A percentile compares a stretch with the other conserved stretches of the same genome.
Evolutionary conservation across 2,797 vertebrate species (phyloP).

Genomic region (Phataginus tetradactyla): DNA sequence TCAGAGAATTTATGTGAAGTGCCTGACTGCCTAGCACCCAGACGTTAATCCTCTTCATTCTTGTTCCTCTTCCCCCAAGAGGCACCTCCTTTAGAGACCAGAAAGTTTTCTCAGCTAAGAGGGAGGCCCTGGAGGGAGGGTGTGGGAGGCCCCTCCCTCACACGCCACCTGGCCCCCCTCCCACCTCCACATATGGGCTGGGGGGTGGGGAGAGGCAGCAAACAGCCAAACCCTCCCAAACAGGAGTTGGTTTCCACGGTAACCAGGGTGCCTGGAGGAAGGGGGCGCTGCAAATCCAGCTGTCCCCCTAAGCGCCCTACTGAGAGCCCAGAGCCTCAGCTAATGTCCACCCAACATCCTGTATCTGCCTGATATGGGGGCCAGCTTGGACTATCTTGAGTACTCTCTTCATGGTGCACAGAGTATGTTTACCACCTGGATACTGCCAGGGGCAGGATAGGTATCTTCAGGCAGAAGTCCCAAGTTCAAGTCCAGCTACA

Average conservation of each 20-base stretch:
- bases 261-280: conserved; percentile 76
- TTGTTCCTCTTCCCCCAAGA: conserved; percentile 37
- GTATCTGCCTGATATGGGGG: conserved; percentile 45
- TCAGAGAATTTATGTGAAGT: background rate
- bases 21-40: conserved; percentile 20
- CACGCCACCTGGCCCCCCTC: conserved; percentile 82
- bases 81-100: conserved; percentile 60
- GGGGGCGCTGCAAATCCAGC: conserved; percentile 75
- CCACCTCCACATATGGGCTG: conserved; percentile 82
- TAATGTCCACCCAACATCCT: conserved; percentile 62
- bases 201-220: conserved; percentile 77
- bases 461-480: background rate
- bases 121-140: conserved; percentile 63
- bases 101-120: conserved; percentile 68
- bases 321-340: conserved; percentile 50
- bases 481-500: conserved; percentile 32
- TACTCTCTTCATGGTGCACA: background rate
- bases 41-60: conserved; percentile 17
- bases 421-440: conserved; percentile 42
- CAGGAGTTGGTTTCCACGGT: conserved; percentile 81
- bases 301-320: conserved; percentile 75
- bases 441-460: background rate
- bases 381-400: conserved; percentile 45
- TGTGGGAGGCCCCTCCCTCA: conserved; percentile 79
- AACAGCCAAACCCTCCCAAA: conserved; percentile 82